A percentile compares a stretch with the other conserved stretches of the same genome.
Conservation (phyloP, 2,888 invertebrate species). For the Polyommatus icarus region DNA sequence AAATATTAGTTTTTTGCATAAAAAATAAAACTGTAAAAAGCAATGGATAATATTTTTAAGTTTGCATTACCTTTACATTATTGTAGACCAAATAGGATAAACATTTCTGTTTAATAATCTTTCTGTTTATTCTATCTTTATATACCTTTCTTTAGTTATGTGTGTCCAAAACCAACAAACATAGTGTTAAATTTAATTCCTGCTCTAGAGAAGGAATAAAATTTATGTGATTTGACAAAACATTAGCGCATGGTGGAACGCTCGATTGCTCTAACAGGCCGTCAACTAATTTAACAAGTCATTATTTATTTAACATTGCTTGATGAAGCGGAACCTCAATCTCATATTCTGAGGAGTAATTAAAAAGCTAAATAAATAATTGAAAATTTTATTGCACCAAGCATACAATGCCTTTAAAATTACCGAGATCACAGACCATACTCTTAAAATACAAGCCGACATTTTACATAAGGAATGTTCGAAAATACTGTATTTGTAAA, state of each 20-base stretch:
- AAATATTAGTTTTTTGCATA: conserved; percentile 39
- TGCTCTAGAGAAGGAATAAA: too few species aligned
- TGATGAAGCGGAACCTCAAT: too few species aligned
- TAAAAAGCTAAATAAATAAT: background rate
- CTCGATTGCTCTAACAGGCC: too few species aligned
- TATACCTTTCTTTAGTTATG: too few species aligned
- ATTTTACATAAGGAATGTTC: background rate
- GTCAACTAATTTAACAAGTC: too few species aligned
- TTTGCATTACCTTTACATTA: background rate
- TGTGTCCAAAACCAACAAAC: too few species aligned
- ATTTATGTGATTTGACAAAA: too few species aligned
- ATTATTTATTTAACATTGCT: too few species aligned
- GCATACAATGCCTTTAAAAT: conserved; percentile 1
- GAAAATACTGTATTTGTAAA: background rate
- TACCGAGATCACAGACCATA: conserved; percentile 32
- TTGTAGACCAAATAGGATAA: background rate
- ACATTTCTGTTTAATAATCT: too few species aligned
- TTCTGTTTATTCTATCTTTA: too few species aligned
- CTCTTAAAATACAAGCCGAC: background rate
- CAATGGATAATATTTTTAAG: background rate
- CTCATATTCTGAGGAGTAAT: background rate
- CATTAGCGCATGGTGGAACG: too few species aligned
- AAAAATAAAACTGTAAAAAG: conserved; percentile 36
- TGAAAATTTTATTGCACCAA: conserved; percentile 28
- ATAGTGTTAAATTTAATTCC: too few species aligned